Conservation (phyloP, 2,888 invertebrate species). For the Leucophora obtusa region DNA sequence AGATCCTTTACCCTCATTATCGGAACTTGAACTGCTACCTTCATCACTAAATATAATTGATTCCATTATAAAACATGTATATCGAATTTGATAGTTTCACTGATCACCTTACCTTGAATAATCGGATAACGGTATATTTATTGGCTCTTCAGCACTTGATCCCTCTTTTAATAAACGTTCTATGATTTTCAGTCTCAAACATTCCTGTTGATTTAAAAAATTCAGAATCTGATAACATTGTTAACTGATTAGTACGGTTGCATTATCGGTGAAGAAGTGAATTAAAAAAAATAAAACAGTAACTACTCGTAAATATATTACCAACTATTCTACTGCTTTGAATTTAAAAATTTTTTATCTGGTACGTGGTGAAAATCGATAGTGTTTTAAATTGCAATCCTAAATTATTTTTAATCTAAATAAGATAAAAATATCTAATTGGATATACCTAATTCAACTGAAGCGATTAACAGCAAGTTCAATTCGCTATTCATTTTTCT, state of each 20-base stretch:
- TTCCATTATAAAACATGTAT: neutral
- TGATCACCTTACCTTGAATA: constrained; percentile 88
- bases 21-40: constrained; percentile 86
- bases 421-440: too few relatives aligned
- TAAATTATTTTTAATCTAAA: too few relatives aligned
- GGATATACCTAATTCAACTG: too few relatives aligned
- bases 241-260: constrained; percentile 48
- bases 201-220: constrained; percentile 81
- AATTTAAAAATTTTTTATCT: too few relatives aligned
- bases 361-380: too few relatives aligned
- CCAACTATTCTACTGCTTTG: neutral
- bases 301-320: neutral
- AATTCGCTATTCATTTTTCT: too few relatives aligned
- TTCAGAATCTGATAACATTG: constrained; percentile 58
- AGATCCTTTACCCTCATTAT: constrained; percentile 80
- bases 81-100: too few relatives aligned
- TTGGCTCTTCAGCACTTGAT: constrained; percentile 92
- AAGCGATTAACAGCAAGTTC: too few relatives aligned
- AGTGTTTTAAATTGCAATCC: too few relatives aligned
- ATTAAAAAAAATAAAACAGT: neutral
- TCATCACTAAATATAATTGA: constrained; percentile 83
- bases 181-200: constrained; percentile 88
- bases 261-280: constrained; percentile 26
- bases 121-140: constrained; percentile 91
- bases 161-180: constrained; percentile 89